Base-by-base conservation (phyloP, 1,140 invertebrate genomes). In the Platyscapa corneri region DNA sequence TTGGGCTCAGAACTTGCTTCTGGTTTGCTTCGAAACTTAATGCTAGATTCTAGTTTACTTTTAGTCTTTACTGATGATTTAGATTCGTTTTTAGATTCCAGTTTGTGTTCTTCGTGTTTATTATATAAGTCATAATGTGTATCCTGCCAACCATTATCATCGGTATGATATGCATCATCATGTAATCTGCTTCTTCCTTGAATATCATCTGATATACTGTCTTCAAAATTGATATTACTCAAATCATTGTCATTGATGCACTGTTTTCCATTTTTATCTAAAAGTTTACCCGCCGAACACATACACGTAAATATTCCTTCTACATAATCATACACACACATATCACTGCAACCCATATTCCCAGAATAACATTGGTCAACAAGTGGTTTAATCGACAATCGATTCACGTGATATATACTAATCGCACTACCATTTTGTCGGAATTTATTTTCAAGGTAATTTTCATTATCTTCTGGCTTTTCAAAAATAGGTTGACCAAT, bases 291-390 rank as follows among this genome's bases (percentile, higher is more conserved):
- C 32, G 91, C 87, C n/a, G 95, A 95, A 91, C 97, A 98, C 16
- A 91, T 94, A 90, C 97, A 98, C 7, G 91, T 90, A 87, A 97
- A 97, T 18, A 46, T 53, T 83, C 95, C 93, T 46, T 95, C 89
- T 7, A 90, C 88, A 87, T 96, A 95, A 90, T 97, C 95, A 88
- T 96, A 97, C 56, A 94, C 92, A 90, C 97, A 98, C 16, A 94
- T 93, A 90, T 97, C 95, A 83, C 96, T 95, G 90, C 97, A 98
- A 5, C 94, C 95, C 82, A 96, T 95, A 89, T 96, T 97, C 87
- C 95, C 94, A 67, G 95, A 94, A 89, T 96, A 95, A 92, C 97
- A 98, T 42, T 96, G 91, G 93, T 98, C 96, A 1, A 95, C 87
- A 30, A 97, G 92, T 82, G 91, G 89, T 65, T 85, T 86, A 0